Percentiles rank a stretch among this genome's conserved stretches.
Evolutionary conservation across 2,888 invertebrate species (phyloP).

Genomic region (Stenoptilia bipunctidactyla): DNA sequence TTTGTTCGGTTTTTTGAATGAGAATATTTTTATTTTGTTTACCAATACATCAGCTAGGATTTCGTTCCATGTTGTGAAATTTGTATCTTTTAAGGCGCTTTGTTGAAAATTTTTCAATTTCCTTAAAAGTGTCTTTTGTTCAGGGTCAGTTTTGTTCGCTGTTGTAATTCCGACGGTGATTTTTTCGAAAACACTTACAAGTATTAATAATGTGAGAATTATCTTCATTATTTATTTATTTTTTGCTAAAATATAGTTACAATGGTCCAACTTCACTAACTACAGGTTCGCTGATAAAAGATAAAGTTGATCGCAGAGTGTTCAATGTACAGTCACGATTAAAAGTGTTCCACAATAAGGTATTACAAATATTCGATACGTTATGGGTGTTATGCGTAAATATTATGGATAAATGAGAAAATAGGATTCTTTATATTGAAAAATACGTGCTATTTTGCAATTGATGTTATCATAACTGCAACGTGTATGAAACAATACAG

Average conservation of each 20-base stretch:
- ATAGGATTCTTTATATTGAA: neutral
- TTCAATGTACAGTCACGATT: slow-evolving; percentile 30
- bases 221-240: slow-evolving; percentile 35
- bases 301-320: slow-evolving; percentile 30
- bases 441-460: too few relatives aligned
- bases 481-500: neutral
- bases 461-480: neutral
- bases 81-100: slow-evolving; percentile 22
- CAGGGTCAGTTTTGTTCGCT: slow-evolving; percentile 22
- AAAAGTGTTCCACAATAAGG: slow-evolving; percentile 18
- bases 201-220: slow-evolving; percentile 33
- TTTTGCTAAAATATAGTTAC: slow-evolving; percentile 27
- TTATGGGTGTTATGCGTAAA: too few relatives aligned
- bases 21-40: slow-evolving; percentile 41
- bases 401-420: neutral
- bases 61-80: slow-evolving; percentile 46
- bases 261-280: slow-evolving; percentile 32
- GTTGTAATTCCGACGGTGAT: slow-evolving; percentile 24
- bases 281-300: slow-evolving; percentile 29
- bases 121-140: slow-evolving; percentile 41
- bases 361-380: neutral
- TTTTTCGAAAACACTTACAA: slow-evolving; percentile 31
- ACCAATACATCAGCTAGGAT: slow-evolving; percentile 47
- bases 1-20: slow-evolving; percentile 24
- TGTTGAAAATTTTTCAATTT: slow-evolving; percentile 44